Percentiles rank a stretch among this genome's conserved stretches.
Evolutionary conservation across 2,888 invertebrate genomes (phyloP).

Genomic region (Biston stratarius): DNA sequence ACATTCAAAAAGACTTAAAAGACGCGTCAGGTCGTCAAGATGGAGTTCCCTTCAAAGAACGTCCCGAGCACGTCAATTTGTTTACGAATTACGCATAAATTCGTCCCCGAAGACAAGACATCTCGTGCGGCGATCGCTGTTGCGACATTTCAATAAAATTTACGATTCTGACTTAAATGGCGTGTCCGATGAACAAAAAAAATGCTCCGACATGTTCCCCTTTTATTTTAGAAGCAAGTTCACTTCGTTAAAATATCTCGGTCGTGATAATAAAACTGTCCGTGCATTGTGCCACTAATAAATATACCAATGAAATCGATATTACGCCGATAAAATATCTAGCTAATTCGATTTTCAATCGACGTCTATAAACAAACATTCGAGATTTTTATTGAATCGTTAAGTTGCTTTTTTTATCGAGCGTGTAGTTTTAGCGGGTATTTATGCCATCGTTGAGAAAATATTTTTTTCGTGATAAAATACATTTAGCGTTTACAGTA

Average conservation of each 20-base stretch:
- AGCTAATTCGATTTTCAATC: constrained; percentile 54
- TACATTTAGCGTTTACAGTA: constrained; percentile 24
- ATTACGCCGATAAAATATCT: constrained; percentile 57
- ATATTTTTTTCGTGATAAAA: constrained; percentile 22
- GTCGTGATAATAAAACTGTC: constrained; percentile 79
- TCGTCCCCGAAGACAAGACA: constrained; percentile 84
- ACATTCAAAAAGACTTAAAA: constrained; percentile 69
- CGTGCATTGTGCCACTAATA: constrained; percentile 66
- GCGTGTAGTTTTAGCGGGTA: constrained; percentile 46
- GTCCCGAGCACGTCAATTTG: constrained; percentile 83
- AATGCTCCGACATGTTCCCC: constrained; percentile 76
- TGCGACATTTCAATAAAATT: constrained; percentile 86
- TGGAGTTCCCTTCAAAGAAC: constrained; percentile 73
- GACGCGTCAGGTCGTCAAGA: constrained; percentile 79
- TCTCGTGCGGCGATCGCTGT: constrained; percentile 84
- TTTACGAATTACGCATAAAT: constrained; percentile 86
- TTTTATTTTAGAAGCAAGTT: constrained; percentile 80
- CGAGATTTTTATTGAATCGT: constrained; percentile 47
- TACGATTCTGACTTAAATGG: constrained; percentile 86
- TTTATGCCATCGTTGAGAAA: constrained; percentile 36
- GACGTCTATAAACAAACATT: constrained; percentile 50
- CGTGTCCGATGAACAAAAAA: constrained; percentile 81
- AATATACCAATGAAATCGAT: constrained; percentile 73
- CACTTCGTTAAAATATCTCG: constrained; percentile 84
- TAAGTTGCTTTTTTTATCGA: constrained; percentile 40